These are phyloP conservation scores for Pampus argenteus DNA, from an alignment of 2,797 vertebrate species.

Conservation along the genomic window DNA sequence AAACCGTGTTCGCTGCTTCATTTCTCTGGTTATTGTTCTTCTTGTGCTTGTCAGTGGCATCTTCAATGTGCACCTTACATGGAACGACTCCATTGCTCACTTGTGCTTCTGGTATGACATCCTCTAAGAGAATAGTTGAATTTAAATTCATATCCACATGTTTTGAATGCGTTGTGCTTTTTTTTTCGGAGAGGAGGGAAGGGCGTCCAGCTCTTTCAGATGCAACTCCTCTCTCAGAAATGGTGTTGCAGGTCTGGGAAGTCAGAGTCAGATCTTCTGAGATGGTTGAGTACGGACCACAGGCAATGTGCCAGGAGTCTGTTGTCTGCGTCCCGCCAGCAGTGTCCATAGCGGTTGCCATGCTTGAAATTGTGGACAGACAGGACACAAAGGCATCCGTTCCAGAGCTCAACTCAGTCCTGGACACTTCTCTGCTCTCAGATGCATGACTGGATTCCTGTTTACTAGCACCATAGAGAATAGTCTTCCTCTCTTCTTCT, in stretches of 20 bases:
- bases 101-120: conserved; percentile 82
- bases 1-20: conserved; percentile 16
- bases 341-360: conserved; percentile 72
- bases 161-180: conserved; percentile 76
- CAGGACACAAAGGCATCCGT: conserved; percentile 84
- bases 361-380: conserved; percentile 80
- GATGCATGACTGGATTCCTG: conserved; percentile 53
- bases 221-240: conserved; percentile 82
- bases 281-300: conserved; percentile 80
- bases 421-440: conserved; percentile 62
- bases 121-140: conserved; percentile 71
- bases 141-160: conserved; percentile 79
- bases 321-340: conserved; percentile 64
- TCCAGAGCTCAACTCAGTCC: conserved; percentile 78
- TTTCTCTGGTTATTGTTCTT: conserved; percentile 61
- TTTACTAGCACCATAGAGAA: conserved; percentile 30
- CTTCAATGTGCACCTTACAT: conserved; percentile 27
- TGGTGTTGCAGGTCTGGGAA: conserved; percentile 83
- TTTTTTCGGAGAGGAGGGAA: conserved; percentile 66
- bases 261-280: conserved; percentile 86
- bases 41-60: conserved; percentile 46
- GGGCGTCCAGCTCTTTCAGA: conserved; percentile 36
- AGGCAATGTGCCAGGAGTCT: conserved; percentile 79
- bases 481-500: conserved; percentile 40
- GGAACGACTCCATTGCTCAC: conserved; percentile 52